Percentiles rank a stretch among this genome's conserved stretches.
Evolutionary conservation across 2,797 vertebrate species (phyloP).

Genomic region (Hirundo rustica): DNA sequence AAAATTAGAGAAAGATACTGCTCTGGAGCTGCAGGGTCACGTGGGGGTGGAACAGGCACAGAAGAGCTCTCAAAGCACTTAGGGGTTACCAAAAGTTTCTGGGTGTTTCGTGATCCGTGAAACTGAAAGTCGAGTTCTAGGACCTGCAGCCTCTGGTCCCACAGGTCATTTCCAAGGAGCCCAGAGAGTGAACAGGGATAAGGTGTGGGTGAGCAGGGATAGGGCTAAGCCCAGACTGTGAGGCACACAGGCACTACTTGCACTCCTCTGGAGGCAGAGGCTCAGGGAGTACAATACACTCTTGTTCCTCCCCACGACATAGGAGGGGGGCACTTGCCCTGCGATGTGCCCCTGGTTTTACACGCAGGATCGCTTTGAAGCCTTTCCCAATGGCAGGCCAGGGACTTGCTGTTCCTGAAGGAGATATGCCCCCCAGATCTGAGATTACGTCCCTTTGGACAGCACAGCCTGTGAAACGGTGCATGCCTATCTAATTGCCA

Average conservation of each 20-base stretch:
- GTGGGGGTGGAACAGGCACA: not conserved
- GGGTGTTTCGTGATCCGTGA: not conserved
- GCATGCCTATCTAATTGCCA: conserved; percentile 35
- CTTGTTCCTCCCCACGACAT: not conserved
- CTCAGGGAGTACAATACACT: fast-evolving
- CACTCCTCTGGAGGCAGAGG: not conserved
- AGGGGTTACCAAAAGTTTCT: not conserved
- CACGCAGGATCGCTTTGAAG: not conserved
- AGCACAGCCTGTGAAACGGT: conserved; percentile 5
- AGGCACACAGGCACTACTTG: not conserved
- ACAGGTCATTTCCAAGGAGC: not conserved
- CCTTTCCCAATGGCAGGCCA: not conserved
- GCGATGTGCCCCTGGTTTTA: not conserved
- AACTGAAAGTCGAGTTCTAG: not conserved
- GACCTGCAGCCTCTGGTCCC: not conserved
- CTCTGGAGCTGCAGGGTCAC: not conserved
- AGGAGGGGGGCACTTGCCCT: not conserved
- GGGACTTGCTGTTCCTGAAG: conserved; percentile 8
- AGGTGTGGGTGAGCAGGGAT: not conserved
- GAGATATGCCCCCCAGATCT: not conserved
- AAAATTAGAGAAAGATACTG: not conserved
- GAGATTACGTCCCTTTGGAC: not conserved
- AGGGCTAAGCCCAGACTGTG: not conserved
- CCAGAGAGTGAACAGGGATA: not conserved
- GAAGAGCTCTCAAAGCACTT: not conserved